phyloP scores from a whole-genome alignment of 1,140 invertebrate genomes.

The Penaeus japonicus region DNA sequence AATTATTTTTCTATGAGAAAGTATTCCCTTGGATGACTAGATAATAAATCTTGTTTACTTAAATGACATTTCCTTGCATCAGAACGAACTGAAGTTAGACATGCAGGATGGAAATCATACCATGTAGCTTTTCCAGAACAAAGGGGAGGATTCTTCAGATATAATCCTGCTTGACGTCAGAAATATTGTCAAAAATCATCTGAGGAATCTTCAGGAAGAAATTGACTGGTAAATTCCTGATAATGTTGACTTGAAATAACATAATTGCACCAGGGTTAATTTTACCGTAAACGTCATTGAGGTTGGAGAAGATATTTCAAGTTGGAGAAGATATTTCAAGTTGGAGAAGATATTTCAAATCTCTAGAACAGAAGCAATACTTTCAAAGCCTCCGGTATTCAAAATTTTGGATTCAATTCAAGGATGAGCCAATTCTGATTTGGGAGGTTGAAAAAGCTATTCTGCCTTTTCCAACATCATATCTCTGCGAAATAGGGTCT shows the following conservation, averaged over 20 bases:
- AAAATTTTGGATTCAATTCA: conserved; percentile 23
- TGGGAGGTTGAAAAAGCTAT: conserved; percentile 20
- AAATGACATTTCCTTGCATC: conserved; percentile 17
- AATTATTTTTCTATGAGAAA: conserved; percentile 23
- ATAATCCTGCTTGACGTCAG: conserved; percentile 17
- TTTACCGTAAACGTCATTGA: conserved; percentile 28
- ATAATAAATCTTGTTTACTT: conserved; percentile 15
- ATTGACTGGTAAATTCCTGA: background rate
- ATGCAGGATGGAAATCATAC: conserved; percentile 29
- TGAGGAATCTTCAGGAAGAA: conserved; percentile 38
- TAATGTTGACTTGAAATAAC: background rate
- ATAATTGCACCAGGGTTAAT: conserved; percentile 24
- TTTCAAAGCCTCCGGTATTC: conserved; percentile 8
- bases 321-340: no score
- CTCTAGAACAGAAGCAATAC: conserved; percentile 25
- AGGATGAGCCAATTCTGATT: conserved; percentile 31
- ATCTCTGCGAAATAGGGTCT: no score
- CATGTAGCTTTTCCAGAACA: conserved; percentile 21
- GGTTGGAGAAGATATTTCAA: conserved; percentile 33
- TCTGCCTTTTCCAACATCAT: no score
- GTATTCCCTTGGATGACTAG: background rate
- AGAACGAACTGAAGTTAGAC: conserved; percentile 20
- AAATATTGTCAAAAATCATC: conserved; percentile 9
- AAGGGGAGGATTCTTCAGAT: conserved; percentile 31
- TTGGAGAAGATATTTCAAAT: conserved; percentile 32